Conservation (phyloP, 2,113 vertebrate species). For the Cottus gobio region DNA sequence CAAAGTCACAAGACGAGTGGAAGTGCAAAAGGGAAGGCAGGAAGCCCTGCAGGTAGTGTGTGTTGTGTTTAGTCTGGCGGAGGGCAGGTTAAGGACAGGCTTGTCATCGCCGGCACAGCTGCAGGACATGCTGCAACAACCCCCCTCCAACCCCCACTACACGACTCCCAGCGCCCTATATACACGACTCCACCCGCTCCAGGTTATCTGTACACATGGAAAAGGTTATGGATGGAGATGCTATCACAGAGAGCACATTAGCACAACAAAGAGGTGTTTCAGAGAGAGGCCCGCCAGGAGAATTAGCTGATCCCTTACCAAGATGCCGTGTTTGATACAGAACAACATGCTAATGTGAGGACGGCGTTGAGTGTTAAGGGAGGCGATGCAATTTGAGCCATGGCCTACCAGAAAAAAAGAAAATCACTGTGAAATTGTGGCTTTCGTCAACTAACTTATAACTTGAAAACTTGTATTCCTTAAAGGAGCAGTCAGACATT, state of each 20-base stretch:
- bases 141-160: constrained; percentile 21
- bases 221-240: constrained; percentile 73
- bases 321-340: constrained; percentile 60
- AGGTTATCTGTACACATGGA: constrained; percentile 60
- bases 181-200: constrained; percentile 46
- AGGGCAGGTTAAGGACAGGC: constrained; percentile 68
- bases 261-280: constrained; percentile 74
- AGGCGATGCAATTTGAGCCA: constrained; percentile 48
- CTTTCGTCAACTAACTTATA: constrained; percentile 25
- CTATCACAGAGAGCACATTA: constrained; percentile 65
- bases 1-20: constrained; percentile 29
- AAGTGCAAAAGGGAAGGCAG: constrained; percentile 23
- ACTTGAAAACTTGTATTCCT: constrained; percentile 17
- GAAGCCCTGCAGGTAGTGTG: constrained; percentile 60
- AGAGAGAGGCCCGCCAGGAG: constrained; percentile 44
- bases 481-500: constrained; percentile 4
- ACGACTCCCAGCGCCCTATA: constrained; percentile 40
- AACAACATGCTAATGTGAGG: constrained; percentile 51
- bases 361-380: constrained; percentile 11
- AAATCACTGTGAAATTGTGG: constrained; percentile 22
- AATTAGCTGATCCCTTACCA: constrained; percentile 48
- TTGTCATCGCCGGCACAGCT: constrained; percentile 77
- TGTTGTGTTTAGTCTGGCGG: constrained; percentile 59
- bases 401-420: constrained; percentile 2
- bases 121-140: constrained; percentile 70